phyloP scores from a whole-genome alignment of 2,888 invertebrate genomes.

The Heliconius sara region DNA sequence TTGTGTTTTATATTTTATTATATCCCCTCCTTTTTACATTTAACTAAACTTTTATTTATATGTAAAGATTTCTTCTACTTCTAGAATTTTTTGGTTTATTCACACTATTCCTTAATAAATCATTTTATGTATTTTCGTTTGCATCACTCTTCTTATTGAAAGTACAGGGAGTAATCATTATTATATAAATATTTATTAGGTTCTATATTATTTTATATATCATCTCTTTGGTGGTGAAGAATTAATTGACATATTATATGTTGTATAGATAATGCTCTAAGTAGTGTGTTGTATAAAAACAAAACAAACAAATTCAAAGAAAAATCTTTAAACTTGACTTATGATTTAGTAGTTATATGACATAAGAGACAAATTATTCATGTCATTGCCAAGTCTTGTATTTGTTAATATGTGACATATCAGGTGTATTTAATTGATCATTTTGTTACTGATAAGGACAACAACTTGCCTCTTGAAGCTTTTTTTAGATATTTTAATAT shows the following conservation, averaged over 20 bases:
- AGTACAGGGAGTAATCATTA: conserved; percentile 23
- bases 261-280: too few species aligned
- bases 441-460: neutral
- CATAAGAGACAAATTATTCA: too few species aligned
- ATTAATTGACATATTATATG: neutral
- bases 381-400: neutral
- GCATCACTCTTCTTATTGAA: conserved; percentile 44
- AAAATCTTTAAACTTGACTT: neutral
- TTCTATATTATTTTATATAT: conserved; percentile 1
- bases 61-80: conserved; percentile 46
- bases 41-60: conserved; percentile 31
- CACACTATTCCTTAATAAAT: conserved; percentile 45
- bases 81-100: conserved; percentile 42
- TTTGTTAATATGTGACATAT: conserved; percentile 15
- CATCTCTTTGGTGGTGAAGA: neutral
- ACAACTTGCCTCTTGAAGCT: neutral
- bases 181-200: conserved; percentile 4
- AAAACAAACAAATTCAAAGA: neutral
- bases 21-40: conserved; percentile 18
- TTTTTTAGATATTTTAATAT: neutral
- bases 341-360: too few species aligned
- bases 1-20: conserved; percentile 31
- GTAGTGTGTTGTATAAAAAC: neutral
- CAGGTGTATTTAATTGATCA: conserved; percentile 8
- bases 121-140: conserved; percentile 32